A percentile compares a stretch with the other conserved stretches of the same genome.
These are phyloP conservation scores for Polymixis lichenea DNA, from an alignment of 2,888 invertebrate species.

Conservation along the genomic window DNA sequence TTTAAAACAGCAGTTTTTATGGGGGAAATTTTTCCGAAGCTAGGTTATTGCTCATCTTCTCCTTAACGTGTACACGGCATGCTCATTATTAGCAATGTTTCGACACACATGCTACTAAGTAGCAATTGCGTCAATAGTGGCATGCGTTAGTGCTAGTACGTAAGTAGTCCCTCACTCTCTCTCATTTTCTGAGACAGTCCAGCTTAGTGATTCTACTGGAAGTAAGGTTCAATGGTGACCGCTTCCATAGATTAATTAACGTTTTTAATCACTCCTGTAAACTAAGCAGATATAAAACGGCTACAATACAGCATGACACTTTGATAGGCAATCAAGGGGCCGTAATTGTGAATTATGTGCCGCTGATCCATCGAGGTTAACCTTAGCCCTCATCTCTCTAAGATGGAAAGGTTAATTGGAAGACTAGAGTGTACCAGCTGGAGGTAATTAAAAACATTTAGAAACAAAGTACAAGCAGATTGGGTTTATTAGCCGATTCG, in stretches of 20 bases:
- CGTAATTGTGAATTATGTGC: conserved; percentile 26
- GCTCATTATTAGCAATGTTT: no score
- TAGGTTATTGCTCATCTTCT: neutral
- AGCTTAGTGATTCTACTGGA: neutral
- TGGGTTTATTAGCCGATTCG: no score
- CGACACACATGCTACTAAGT: no score
- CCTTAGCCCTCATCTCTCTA: conserved; percentile 22
- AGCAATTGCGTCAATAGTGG: no score
- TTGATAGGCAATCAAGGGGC: conserved; percentile 31
- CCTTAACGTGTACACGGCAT: neutral
- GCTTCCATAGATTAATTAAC: neutral
- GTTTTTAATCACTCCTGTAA: conserved; percentile 1
- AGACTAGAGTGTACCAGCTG: conserved; percentile 6
- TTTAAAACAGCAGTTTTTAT: neutral
- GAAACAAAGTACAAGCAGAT: no score
- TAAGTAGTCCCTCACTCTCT: no score
- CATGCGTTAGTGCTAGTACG: no score
- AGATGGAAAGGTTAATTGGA: conserved; percentile 10
- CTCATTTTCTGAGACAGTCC: neutral
- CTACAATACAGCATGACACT: neutral
- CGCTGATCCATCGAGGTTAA: conserved; percentile 1
- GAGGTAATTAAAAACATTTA: no score
- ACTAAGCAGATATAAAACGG: conserved; percentile 4
- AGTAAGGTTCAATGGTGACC: neutral
- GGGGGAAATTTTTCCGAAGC: neutral